These are phyloP conservation scores for Drosophila kurseongensis DNA, from an alignment of 1,140 invertebrate species.

Conservation along the genomic window DNA sequence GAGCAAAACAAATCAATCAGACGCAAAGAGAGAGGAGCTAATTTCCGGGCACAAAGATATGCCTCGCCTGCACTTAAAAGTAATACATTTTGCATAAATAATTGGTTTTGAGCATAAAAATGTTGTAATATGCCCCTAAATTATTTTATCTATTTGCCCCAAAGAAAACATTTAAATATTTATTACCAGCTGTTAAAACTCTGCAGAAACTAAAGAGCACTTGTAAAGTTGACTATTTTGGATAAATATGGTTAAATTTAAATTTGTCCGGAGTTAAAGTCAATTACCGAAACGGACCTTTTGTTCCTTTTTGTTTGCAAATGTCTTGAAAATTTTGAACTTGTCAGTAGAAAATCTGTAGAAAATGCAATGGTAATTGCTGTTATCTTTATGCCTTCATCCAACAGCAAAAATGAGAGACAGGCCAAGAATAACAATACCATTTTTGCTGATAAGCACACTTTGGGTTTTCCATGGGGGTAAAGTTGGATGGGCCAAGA, in stretches of 20 bases:
- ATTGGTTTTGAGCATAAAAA: background rate
- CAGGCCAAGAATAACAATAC: slow-evolving; percentile 32
- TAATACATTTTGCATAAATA: slow-evolving; percentile 23
- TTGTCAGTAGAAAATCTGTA: slow-evolving; percentile 1
- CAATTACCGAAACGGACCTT: background rate
- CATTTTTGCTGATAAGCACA: slow-evolving; percentile 27
- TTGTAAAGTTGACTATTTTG: background rate
- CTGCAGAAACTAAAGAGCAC: background rate
- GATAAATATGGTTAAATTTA: background rate
- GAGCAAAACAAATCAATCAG: slow-evolving; percentile 21
- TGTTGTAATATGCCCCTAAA: no score
- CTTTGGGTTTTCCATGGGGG: background rate
- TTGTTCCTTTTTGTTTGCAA: background rate
- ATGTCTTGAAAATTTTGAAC: slow-evolving; percentile 13
- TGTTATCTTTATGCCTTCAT: slow-evolving; percentile 25
- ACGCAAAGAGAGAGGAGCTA: slow-evolving; percentile 9
- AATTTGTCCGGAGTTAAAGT: background rate
- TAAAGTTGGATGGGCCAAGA: slow-evolving; percentile 13
- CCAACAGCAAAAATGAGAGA: slow-evolving; percentile 27
- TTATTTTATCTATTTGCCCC: background rate
- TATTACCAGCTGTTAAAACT: slow-evolving; percentile 12
- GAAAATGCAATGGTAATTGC: slow-evolving; percentile 41
- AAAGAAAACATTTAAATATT: slow-evolving; percentile 29
- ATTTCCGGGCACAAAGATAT: slow-evolving; percentile 25
- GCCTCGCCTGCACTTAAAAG: slow-evolving; percentile 1